Evolutionary conservation across 2,888 invertebrate species (phyloP), one percentile per base, ranked within the genome.

Genomic region (Phyto melanocephala): DNA sequence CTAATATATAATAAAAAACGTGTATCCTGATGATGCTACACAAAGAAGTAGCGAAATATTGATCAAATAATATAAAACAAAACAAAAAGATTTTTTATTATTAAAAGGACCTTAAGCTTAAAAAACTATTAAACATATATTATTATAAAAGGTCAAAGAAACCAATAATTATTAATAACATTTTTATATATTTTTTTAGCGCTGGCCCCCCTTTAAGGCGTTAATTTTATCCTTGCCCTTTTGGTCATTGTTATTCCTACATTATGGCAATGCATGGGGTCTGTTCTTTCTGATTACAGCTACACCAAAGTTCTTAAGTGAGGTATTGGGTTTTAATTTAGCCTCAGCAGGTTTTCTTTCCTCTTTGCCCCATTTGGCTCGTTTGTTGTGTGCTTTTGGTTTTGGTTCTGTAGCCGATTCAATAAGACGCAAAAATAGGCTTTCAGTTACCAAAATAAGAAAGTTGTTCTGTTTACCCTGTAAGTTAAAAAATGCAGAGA

Each of bases 221-320:
- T 76, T 96, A 42, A 82, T 93, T 15, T 89, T 92, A 1, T 95
- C 95, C 0, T 84, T 95, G 58, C 95, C 95, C 15, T 95, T 95
- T 89, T 92, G 94, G 90, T 93, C 95, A 0, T 92, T 96, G 87
- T 86, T 92, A 10, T 86, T 94, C 1, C 91, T 95, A 24, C 96
- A 96, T 86, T 95, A 94, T 86, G 96, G 96, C 45, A 96, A 95
- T 87, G 91, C 95, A 78, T 96, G 95, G 94, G 94, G 96, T 1
- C 89, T 96, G 33, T 95, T 94, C 89, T 95, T 96, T 88, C 93
- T 95, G 62, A 93, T 95, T 91, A 95, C 95, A 0, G 94, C 94
- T 42, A 95, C 95, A 54, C 95, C 95, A 6, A 94, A 95, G 86
- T 96, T 94, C 88, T 92, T 96, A 87, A 94, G 95, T 50, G 94